These are phyloP conservation scores for Scaptomyza hsui DNA, from an alignment of 1,140 invertebrate genomes.

Conservation along the genomic window DNA sequence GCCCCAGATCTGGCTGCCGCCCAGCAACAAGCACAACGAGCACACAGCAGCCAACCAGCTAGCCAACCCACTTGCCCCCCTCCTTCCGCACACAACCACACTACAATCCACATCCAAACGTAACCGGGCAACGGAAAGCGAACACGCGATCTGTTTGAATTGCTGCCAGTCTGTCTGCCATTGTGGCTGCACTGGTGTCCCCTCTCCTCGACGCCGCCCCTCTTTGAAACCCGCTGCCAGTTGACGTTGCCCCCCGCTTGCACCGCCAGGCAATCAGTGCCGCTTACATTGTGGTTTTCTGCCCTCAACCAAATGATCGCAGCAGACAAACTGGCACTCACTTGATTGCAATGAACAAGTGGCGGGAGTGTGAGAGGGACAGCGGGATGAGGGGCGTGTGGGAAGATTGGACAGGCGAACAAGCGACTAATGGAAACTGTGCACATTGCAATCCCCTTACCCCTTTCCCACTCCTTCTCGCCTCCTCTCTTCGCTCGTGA, in stretches of 20 bases:
- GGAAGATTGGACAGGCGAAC: slow-evolving; percentile 7
- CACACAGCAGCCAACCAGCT: not conserved
- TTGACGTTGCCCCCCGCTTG: not conserved
- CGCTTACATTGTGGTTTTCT: slow-evolving; percentile 45
- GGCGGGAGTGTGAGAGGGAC: not conserved
- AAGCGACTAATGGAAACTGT: slow-evolving; percentile 66
- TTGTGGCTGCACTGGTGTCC: slow-evolving; percentile 22
- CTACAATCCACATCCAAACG: slow-evolving; percentile 10
- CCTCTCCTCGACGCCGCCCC: slow-evolving; percentile 5
- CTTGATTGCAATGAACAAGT: slow-evolving; percentile 73
- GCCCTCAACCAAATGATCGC: slow-evolving; percentile 57
- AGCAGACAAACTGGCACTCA: slow-evolving; percentile 79
- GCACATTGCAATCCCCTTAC: slow-evolving; percentile 45
- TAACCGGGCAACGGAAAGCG: slow-evolving; percentile 54
- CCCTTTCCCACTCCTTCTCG: slow-evolving; percentile 13
- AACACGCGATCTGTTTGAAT: slow-evolving; percentile 66
- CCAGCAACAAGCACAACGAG: slow-evolving; percentile 62
- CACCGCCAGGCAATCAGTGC: slow-evolving; percentile 45
- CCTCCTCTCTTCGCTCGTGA: not conserved
- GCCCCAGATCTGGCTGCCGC: slow-evolving; percentile 55
- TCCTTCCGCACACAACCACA: not conserved
- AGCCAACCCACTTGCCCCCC: not conserved
- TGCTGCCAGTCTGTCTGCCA: slow-evolving; percentile 59
- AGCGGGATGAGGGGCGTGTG: not conserved
- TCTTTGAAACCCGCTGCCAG: slow-evolving; percentile 1